phyloP scores from a whole-genome alignment of 2,113 vertebrate genomes.

The Aleadryas rufinucha region DNA sequence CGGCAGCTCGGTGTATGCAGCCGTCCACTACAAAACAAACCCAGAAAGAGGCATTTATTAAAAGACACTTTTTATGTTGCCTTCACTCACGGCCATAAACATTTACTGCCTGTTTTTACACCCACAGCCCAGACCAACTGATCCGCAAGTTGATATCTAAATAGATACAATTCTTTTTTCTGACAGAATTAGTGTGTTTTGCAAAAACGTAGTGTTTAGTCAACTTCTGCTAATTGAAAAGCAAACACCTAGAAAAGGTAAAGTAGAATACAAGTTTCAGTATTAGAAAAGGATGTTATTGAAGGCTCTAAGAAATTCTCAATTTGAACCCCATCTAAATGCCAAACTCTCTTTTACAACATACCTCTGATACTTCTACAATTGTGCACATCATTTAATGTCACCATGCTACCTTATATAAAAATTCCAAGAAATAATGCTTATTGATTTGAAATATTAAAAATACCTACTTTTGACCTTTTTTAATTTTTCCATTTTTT shows the following conservation, averaged over 20 bases:
- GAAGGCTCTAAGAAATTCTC: background rate
- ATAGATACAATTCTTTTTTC: background rate
- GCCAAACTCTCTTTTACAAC: background rate
- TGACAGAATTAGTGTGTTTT: background rate
- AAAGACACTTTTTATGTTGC: background rate
- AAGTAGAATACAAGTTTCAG: background rate
- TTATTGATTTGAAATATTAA: background rate
- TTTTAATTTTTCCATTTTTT: background rate
- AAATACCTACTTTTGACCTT: background rate
- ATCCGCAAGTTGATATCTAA: background rate
- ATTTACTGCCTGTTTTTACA: background rate
- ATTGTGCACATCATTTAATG: background rate
- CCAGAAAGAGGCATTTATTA: background rate
- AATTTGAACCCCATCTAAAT: background rate
- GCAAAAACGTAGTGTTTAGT: background rate
- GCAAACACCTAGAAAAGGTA: background rate
- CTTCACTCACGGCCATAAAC: background rate
- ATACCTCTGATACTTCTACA: background rate
- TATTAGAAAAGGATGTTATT: background rate
- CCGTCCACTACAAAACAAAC: constrained; percentile 86
- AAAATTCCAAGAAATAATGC: background rate
- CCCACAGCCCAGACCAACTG: background rate
- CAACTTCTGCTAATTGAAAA: background rate
- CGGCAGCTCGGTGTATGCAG: constrained; percentile 96
- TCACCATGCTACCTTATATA: background rate